phyloP scores from a whole-genome alignment of 2,888 invertebrate species.

The Pseudococcus longispinus region DNA sequence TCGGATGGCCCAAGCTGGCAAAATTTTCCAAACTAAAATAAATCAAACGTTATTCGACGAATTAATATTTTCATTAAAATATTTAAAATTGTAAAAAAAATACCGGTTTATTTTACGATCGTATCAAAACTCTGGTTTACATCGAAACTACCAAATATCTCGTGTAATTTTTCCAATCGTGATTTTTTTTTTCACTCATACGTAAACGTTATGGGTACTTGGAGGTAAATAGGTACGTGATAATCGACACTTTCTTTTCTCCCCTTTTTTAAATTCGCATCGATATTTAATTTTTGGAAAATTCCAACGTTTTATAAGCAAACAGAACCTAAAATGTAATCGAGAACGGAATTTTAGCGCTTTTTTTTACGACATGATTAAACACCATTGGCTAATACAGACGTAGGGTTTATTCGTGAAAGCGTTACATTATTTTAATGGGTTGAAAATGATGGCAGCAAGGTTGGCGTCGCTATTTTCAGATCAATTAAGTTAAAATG shows the following conservation, averaged over 20 bases:
- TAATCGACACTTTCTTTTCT: background rate
- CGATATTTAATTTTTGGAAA: background rate
- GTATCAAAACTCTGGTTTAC: background rate
- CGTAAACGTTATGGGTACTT: background rate
- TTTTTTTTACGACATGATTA: background rate
- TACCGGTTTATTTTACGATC: conserved; percentile 20
- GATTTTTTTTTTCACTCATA: background rate
- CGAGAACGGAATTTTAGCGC: background rate
- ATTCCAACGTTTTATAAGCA: background rate
- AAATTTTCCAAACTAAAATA: background rate
- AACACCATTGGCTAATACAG: background rate
- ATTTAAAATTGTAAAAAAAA: background rate
- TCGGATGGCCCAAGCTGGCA: background rate
- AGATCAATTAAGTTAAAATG: background rate
- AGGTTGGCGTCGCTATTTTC: conserved; percentile 17
- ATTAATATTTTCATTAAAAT: background rate
- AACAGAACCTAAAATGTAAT: background rate
- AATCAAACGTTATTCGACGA: background rate
- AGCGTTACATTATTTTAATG: conserved; percentile 28
- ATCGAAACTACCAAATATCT: background rate
- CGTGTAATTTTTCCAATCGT: background rate
- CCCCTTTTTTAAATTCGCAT: background rate
- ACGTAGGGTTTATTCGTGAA: background rate
- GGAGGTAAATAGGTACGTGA: background rate
- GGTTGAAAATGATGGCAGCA: background rate